Evolutionary conservation across 1,140 invertebrate genomes (phyloP), one percentile per base, ranked within the genome.

Genomic region (Drosophila paulistorum): DNA sequence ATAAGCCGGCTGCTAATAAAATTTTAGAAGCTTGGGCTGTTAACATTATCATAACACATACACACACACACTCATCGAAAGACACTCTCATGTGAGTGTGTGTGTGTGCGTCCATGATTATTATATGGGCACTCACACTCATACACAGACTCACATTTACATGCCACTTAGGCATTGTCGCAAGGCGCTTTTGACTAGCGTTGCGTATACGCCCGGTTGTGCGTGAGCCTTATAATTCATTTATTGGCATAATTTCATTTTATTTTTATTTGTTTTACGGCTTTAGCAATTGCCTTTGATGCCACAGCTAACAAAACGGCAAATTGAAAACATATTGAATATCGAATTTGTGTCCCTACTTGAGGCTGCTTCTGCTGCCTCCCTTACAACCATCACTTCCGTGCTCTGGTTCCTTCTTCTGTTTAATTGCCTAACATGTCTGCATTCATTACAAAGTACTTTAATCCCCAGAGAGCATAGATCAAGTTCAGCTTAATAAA

Each of bases 261-360:
- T 87, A 87, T 87, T 87, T 87, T 87, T 87, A 87, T 87, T 86
- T 83, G 83, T 81, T 86, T 77, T 70, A 82, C 76, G 72, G 83
- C 76, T 70, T 76, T 82, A 74, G 76, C 83, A 74, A 79, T 82
- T 72, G 77, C 79, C 65, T 80, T 83, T 72, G 79, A 80, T 82
- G 71, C 69, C 60, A 51, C 45, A 64, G 23, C 65, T 39, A 48
- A 33, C 17, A 64, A 68, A 68, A 65, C 51, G 75, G 75, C 76
- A 87, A 86, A 86, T 87, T 86, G 76, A 86, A 86, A 86, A 83
- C 83, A 86, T 86, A 86, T 86, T 86, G 79, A 87, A 86, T 87
- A 83, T 87, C 69, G 67, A 77, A 74, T 79, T 66, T 72, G 11
- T 51, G 9, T 51, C 9, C 9, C 20, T 51, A 51, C 45, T 51